Evolutionary conservation across 2,113 vertebrate species (phyloP), one percentile per base, ranked within the genome.

Genomic region (Triplophysa dalaica): DNA sequence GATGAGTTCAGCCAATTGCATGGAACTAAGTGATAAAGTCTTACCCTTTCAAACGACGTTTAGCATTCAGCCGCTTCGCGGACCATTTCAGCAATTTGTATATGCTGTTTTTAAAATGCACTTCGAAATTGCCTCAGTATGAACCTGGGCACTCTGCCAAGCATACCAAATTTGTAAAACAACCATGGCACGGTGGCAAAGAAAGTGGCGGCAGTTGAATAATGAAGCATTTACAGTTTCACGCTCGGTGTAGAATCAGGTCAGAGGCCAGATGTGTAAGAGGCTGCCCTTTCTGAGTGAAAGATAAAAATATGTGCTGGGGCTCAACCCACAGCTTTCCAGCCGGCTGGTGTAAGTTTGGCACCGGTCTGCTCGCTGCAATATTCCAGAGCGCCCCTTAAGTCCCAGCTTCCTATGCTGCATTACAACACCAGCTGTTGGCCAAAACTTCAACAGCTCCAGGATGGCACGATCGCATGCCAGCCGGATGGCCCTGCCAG

Each of bases 281-380:
- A 69, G 10, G 8, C 21, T 50, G 67, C 54, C 21, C 54, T 48
- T 62, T 61, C 29, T 54, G 22, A 41, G 56, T 54, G 13, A n/a
- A 11, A 61, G 52, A 41, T 11, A 78, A 41, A 60, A 61, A n/a
- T 38, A 50, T 24, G 22, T 43, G 22, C 50, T 61, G 54, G 77
- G 69, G 70, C 54, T 17, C 52, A 16, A 38, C 22, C n/a, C 41
- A 8, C 8, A 58, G 64, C 52, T 24, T 45, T 52, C 24, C 77
- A 70, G 77, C 77, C 67, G 63, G 67, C 62, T 41, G 62, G 58
- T n/a, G 48, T 56, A 67, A 68, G 7, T 50, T 56, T 26, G 70
- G 70, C 48, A 56, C 70, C 16, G 24, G 38, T 8, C 70, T 17
- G 70, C 26, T 33, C 12, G 14, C 58, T 19, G 29, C 21, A 33